Base-by-base conservation (phyloP, 1,140 invertebrate species). In the Hypothenemus hampei region DNA sequence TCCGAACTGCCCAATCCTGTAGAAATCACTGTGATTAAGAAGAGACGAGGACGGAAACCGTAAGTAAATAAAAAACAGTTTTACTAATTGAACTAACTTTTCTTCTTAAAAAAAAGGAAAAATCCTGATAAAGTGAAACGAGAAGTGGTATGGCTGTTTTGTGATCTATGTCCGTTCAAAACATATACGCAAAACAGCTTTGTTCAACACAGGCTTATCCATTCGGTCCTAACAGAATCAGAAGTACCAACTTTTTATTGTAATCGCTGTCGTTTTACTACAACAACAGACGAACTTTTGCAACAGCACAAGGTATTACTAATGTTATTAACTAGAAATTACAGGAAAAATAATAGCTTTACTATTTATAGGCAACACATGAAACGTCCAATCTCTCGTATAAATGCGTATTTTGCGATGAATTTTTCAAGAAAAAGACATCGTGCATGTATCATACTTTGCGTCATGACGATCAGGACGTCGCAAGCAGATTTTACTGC, bases 321-420 rank as follows among this genome's bases (percentile, higher is more conserved):
- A 37, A 37, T 37, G 36, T 37, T n/a, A n/a, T n/a, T n/a, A n/a
- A n/a, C n/a, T n/a, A n/a, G 26, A 1, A 11, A 11, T 31, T 11
- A 31, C 26, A 29, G n/a, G 26, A 29, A 29, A 29, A 29, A 29
- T 29, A 29, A 7, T n/a, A 29, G 8, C 7, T 43, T 43, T 20
- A 22, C 19, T 13, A 15, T 33, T 52, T 36, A 15, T 44, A 54
- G 52, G 35, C 31, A 3, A 57, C 36, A 7, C 54, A 57, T 13
- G 13, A 19, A 16, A 35, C 16, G 1, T 4, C 21, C 13, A 13
- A 43, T 15, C 10, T 51, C 2, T 41, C 19, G 4, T 57, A 29
- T 16, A 50, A 50, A 21, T 57, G 55, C 18, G 15, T 50, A 3
- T 57, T 50, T 20, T 57, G 55, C 29, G 55, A 57, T 13, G 20